These are phyloP conservation scores for Xestoiulus laeticollis DNA, from an alignment of 2,888 invertebrate species.

Conservation along the genomic window DNA sequence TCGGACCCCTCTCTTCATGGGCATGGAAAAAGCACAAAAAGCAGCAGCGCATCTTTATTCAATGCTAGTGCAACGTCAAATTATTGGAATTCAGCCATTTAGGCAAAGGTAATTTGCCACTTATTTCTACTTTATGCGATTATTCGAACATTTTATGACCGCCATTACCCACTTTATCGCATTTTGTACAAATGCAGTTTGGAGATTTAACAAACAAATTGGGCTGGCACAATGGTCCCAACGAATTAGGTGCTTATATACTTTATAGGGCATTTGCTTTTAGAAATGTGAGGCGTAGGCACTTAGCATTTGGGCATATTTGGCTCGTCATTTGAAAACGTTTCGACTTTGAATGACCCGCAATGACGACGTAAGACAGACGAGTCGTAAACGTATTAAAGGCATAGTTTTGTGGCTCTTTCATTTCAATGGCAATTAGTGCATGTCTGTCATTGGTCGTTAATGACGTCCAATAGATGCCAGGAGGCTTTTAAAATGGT, in stretches of 20 bases:
- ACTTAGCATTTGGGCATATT: neutral
- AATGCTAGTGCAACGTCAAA: neutral
- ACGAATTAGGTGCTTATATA: neutral
- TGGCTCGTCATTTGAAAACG: neutral
- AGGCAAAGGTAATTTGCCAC: slow-evolving; percentile 28
- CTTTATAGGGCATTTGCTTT: neutral
- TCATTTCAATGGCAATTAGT: no score
- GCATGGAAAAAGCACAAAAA: neutral
- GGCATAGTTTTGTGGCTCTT: no score
- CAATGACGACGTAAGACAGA: no score
- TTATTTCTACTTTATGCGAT: neutral
- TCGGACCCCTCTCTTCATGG: neutral
- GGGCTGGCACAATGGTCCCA: neutral
- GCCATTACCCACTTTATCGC: neutral
- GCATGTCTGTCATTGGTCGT: no score
- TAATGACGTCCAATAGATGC: no score
- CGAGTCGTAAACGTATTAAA: no score
- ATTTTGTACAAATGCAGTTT: neutral
- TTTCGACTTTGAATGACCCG: no score
- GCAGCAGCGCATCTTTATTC: neutral
- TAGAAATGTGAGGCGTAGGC: neutral
- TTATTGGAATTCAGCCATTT: slow-evolving; percentile 34
- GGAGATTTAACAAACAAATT: neutral
- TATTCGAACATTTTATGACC: neutral
- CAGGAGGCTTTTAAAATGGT: no score